These are phyloP conservation scores for Ashinkailepas kermadecensis DNA, from an alignment of 2,888 invertebrate species.

Conservation along the genomic window DNA sequence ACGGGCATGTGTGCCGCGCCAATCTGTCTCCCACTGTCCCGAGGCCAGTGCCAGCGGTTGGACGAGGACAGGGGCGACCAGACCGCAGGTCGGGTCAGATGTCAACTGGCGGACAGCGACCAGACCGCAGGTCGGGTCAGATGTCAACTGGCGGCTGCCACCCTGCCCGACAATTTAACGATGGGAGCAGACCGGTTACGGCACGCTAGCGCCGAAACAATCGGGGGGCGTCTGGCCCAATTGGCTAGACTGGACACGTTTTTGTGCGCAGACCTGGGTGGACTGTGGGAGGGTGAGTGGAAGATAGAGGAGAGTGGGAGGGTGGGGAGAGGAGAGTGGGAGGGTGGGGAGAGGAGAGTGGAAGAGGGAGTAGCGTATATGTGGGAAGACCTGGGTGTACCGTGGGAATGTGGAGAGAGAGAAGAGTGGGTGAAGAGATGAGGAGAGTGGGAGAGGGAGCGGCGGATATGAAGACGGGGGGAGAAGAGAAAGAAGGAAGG, in stretches of 20 bases:
- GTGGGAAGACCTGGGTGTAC: too few relatives aligned
- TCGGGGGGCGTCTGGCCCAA: slow-evolving; percentile 16
- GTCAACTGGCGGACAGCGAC: background rate
- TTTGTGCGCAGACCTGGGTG: background rate
- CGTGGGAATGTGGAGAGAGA: too few relatives aligned
- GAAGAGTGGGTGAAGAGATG: too few relatives aligned
- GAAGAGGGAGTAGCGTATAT: background rate
- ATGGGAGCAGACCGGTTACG: background rate
- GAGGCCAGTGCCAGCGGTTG: too few relatives aligned
- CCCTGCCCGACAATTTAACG: background rate
- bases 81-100: background rate
- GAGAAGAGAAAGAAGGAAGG: too few relatives aligned
- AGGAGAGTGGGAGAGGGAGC: too few relatives aligned
- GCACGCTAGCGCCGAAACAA: background rate
- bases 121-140: background rate
- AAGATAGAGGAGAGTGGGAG: background rate
- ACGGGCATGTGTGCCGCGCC: too few relatives aligned
- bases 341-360: background rate
- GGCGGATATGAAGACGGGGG: too few relatives aligned
- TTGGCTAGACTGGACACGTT: background rate
- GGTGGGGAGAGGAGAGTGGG: background rate
- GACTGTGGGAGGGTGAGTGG: background rate
- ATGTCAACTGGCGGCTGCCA: background rate
- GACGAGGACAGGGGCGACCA: too few relatives aligned
- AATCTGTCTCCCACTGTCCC: too few relatives aligned